Base-by-base conservation (phyloP, 2,797 vertebrate species). In the Odontamblyopus lacepedii region DNA sequence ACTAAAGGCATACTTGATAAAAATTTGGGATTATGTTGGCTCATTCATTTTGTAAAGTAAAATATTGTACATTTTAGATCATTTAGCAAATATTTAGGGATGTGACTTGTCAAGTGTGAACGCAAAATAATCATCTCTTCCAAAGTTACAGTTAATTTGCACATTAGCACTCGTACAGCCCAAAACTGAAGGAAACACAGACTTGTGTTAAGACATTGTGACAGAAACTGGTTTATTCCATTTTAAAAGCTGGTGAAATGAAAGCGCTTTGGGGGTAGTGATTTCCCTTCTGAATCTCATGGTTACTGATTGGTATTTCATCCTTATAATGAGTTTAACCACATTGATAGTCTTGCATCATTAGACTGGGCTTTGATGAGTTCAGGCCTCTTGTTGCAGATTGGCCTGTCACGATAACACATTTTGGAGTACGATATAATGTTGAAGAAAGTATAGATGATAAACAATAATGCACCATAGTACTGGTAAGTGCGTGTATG, bases 361-460 rank as follows among this genome's bases (percentile, higher is more conserved):
- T 88, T 76, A 74, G 61, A 35, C 74, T 68, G 69, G 56, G 63
- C 63, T 64, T 73, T 75, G 51, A 75, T 74, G 23, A 65, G 29
- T n/a, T 0, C 9, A 85, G 84, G 78, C 67, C 73, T 80, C 81
- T 64, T 60, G 77, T 68, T 78, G 35, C 7, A 38, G 35, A 38
- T 38, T 9, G 35, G 35, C 35, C 35, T 38, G 7, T 38, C 35
- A 38, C 35, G 1, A 38, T 8, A 2, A 38, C 35, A 9, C 1
- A 38, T 38, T 38, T 9, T 38, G 35, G 35, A 9, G 35, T 9
- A 9, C 35, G 35, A 38, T 38, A 38, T 38, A 9, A 9, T 38
- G 35, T 8, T 1, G 8, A 38, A 38, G 8, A 7, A 38, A 38
- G 7, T 38, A 38, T 9, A 38, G 35, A 38, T 7, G 35, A 38